Evolutionary conservation across 2,888 invertebrate species (phyloP), one percentile per base, ranked within the genome.

Genomic region (Tigriopus californicus): DNA sequence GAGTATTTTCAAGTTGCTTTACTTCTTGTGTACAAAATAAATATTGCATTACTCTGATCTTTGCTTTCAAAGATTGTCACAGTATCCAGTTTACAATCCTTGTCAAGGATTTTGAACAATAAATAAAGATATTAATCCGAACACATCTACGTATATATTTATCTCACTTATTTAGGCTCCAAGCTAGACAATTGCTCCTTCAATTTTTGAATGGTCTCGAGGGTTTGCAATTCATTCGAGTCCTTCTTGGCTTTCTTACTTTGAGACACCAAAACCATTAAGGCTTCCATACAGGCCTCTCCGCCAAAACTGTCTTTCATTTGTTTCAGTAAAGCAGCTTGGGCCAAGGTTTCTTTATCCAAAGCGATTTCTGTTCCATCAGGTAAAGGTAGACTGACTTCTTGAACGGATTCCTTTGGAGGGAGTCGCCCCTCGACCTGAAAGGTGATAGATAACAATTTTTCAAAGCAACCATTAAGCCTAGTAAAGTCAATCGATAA

Each of bases 261-360:
- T 46, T 42, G 20, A 13, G 24, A 13, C 20, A 56, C 24, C 18
- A 56, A 25, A 20, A 56, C 18, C 44, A 56, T 42, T 46, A 56
- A 22, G 13, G 56, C 56, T 56, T 56, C 18, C n/a, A 56, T 18
- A 20, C 20, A n/a, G 12, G 42, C 46, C 10, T 56, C 46, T 33
- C 18, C 13, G 20, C 56, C 56, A 44, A 56, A 56, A 24, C 20
- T 56, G 1, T 18, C 46, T 46, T 56, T 56, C 56, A 56, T 46
- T 42, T 56, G 56, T 5, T 56, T 18, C 15, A 56, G 44, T n/a
- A 56, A 44, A 13, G 56, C 56, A 2, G 56, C 56, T 46, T 56
- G 56, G 2, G 41, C 15, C 4, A 56, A 25, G 5, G 33, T 33
- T n/a, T 56, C 56, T 22, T 20, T 22, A 46, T 56, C 56, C 10